Base-by-base conservation (phyloP, 2,888 invertebrate genomes). In the Adelphocoris suturalis region DNA sequence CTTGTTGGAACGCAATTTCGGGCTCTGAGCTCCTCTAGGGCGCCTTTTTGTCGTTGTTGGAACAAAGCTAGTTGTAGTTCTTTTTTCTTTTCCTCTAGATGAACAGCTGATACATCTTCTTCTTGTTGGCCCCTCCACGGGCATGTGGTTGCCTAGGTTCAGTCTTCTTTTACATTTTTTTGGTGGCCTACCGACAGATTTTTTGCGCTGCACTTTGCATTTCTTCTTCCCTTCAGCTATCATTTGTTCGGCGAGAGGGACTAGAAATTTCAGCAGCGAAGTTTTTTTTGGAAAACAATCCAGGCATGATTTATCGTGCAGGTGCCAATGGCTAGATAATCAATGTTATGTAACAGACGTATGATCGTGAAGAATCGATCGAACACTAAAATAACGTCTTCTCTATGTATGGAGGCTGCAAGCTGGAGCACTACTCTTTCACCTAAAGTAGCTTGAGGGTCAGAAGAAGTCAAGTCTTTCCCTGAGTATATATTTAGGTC, bases 241-340 rank as follows among this genome's bases (percentile, higher is more conserved):
- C 61, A 91, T 80, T 61, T 68, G 57, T 78, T 91, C 91, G 75
- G 91, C 91, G 12, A 91, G 48, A 14, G 89, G 85, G 27, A 91
- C 89, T 9, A 91, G 75, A 48, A 89, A 84, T 52, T 84, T 52
- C 14, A 27, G 80, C 11, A n/a, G n/a, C n/a, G n/a, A 78, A 27
- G 19, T 78, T 78, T 78, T 19, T 27, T 27, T 27, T n/a, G n/a
- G n/a, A n/a, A n/a, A n/a, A n/a, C n/a, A n/a, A n/a, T n/a, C n/a
- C n/a, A n/a, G n/a, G n/a, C n/a, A n/a, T n/a, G 80, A 78, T 78
- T 78, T 11, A 61, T 19, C 19, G n/a, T 61, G 61, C 61, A 61
- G 81, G 92, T 92, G 90, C 91, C 92, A 82, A 92, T 84, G 81
- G 91, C 91, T 57, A 91, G 90, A 89, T 91, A 91, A 61, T 87